Conservation (phyloP, 1,140 invertebrate genomes). For the Drosophila simulans region DNA sequence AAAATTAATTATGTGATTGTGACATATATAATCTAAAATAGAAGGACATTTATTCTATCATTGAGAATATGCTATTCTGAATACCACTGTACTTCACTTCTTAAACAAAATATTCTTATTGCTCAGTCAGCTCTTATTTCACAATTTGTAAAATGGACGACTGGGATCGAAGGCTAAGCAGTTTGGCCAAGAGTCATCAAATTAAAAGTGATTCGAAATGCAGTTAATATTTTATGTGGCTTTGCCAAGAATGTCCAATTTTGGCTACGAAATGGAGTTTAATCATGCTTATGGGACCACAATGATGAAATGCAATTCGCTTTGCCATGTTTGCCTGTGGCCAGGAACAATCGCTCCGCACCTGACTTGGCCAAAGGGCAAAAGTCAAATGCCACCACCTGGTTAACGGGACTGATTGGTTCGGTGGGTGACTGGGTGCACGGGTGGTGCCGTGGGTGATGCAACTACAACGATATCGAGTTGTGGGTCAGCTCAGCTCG, state of each 20-base stretch:
- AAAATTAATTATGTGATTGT: too few species aligned
- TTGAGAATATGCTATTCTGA: too few species aligned
- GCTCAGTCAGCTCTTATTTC: too few species aligned
- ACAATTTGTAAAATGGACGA: not conserved
- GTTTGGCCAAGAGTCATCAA: slow-evolving; percentile 11
- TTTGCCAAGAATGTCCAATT: slow-evolving; percentile 8
- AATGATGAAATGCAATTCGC: slow-evolving; percentile 59
- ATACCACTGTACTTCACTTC: too few species aligned
- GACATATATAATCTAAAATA: too few species aligned
- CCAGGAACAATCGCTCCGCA: slow-evolving; percentile 18
- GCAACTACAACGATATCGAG: slow-evolving; percentile 29
- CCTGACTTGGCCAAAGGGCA: slow-evolving; percentile 37
- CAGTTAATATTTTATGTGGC: slow-evolving; percentile 50
- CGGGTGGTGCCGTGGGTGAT: not conserved
- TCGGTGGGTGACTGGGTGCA: not conserved
- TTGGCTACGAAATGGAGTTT: slow-evolving; percentile 39
- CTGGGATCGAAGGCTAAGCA: not conserved
- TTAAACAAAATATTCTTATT: too few species aligned
- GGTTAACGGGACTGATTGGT: slow-evolving; percentile 30
- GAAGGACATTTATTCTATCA: too few species aligned
- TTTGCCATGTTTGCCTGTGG: slow-evolving; percentile 62
- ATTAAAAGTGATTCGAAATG: slow-evolving; percentile 29
- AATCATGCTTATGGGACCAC: slow-evolving; percentile 58
- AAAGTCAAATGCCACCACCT: slow-evolving; percentile 49
- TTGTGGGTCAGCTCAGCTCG: slow-evolving; percentile 29